A percentile compares a stretch with the other conserved stretches of the same genome.
These are phyloP conservation scores for Sebastes hubbsi DNA, from an alignment of 2,797 vertebrate genomes.

Conservation along the genomic window DNA sequence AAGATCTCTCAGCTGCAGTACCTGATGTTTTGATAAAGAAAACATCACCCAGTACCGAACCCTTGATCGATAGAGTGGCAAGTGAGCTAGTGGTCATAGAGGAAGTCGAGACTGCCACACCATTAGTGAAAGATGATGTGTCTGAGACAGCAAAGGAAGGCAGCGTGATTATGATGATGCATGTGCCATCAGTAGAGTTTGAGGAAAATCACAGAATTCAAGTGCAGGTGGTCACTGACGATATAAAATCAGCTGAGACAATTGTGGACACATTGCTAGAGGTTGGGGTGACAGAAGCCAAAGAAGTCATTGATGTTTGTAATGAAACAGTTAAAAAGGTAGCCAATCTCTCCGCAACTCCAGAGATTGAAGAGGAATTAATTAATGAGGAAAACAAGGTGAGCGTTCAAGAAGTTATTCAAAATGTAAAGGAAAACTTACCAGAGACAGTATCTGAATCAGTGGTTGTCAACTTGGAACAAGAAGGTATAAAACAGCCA, in stretches of 20 bases:
- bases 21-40: constrained; percentile 21
- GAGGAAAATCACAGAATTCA: constrained; percentile 53
- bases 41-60: constrained; percentile 36
- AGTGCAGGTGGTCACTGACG: constrained; percentile 37
- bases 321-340: constrained; percentile 16
- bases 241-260: constrained; percentile 41
- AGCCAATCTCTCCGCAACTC: constrained; percentile 16
- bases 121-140: constrained; percentile 19
- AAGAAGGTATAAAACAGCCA: constrained; percentile 10
- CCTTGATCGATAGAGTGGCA: constrained; percentile 7
- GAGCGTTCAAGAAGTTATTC: constrained; percentile 68
- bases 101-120: constrained; percentile 47
- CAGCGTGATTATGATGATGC: constrained; percentile 51
- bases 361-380: constrained; percentile 32
- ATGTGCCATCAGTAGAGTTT: constrained; percentile 37
- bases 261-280: constrained; percentile 32
- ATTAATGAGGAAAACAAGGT: constrained; percentile 1
- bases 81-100: constrained; percentile 35
- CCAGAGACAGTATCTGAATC: constrained; percentile 35
- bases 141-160: constrained; percentile 36
- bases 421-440: constrained; percentile 61
- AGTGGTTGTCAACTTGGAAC: not conserved
- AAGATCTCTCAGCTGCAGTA: constrained; percentile 28
- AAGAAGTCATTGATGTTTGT: constrained; percentile 46
- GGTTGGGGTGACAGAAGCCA: constrained; percentile 36